phyloP scores from a whole-genome alignment of 2,797 vertebrate species.

The Syncerus caffer region DNA sequence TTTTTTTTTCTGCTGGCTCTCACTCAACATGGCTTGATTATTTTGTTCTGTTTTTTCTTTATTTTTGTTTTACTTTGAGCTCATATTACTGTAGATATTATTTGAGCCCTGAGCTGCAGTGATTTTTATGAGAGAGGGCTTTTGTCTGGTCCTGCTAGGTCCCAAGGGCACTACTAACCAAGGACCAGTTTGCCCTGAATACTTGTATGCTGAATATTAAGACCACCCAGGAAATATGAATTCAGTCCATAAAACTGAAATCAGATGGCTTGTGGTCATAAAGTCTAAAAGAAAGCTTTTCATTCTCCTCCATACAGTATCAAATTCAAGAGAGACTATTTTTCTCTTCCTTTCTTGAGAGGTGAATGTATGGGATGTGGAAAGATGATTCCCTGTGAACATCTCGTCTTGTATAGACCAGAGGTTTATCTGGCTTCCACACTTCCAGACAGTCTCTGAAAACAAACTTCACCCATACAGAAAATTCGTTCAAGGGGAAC shows the following conservation, averaged over 20 bases:
- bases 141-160: neutral
- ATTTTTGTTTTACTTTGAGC: neutral
- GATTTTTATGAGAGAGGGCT: neutral
- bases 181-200: neutral
- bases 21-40: neutral
- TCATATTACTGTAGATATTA: neutral
- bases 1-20: neutral
- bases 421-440: neutral
- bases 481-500: neutral
- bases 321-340: neutral
- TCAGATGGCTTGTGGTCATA: neutral
- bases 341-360: neutral
- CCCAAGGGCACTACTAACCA: neutral
- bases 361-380: neutral
- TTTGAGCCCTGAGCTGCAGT: neutral
- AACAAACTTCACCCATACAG: neutral
- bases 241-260: slow-evolving; percentile 12
- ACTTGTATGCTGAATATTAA: neutral
- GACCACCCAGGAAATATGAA: slow-evolving; percentile 46
- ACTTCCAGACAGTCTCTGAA: neutral
- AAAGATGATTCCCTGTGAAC: neutral
- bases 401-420: neutral
- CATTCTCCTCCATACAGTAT: neutral
- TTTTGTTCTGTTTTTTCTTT: slow-evolving; percentile 12
- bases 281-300: neutral